Evolutionary conservation across 2,797 vertebrate species (phyloP), one percentile per base, ranked within the genome.

Genomic region (Gymnothorax reevesii): DNA sequence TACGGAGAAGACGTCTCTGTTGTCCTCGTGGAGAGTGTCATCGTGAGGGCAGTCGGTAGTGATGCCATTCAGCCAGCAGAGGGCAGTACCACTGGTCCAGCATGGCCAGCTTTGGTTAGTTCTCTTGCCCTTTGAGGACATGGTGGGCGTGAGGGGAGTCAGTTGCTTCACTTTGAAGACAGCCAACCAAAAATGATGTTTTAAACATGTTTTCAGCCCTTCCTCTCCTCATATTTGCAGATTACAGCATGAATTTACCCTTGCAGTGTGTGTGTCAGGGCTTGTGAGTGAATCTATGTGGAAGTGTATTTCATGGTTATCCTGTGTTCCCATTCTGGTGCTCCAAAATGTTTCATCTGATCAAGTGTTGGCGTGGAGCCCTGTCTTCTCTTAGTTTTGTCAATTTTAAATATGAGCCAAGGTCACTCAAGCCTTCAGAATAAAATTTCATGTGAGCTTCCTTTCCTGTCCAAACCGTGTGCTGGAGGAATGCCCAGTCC

Each of bases 51-150:
- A 87, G 95, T 93, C 90, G 94, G 95, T 69, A 97, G 89, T 20
- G 96, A 98, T 9, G 92, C 94, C 0, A 84, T 95, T 77, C 83
- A 92, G 60, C 89, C 96, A 0, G 95, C 95, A 69, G 94, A 94
- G 8, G 90, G 93, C 79, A 95, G 94, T 89, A 87, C 95, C 64
- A 92, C 96, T 0, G 90, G 92, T 13, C 85, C 95, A 55, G 95
- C 96, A 86, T 99, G 98, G 97, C 99, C 99, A 82, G 99, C 98
- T 33, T 92, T 99, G 95, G 99, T 99, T 88, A 97, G 97, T 96
- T 82, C 25, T 54, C 42, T 77, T 33, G 1, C 25, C 27, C 27
- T 73, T 73, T 73, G 27, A 12, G 1, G 25, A 33, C 13, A 73
- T 42, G 33, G 71, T 42, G 25, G 71, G 27, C 5, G 71, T 73